These are phyloP conservation scores for Neelides sp. DNA, from an alignment of 1,140 invertebrate species.

Conservation along the genomic window DNA sequence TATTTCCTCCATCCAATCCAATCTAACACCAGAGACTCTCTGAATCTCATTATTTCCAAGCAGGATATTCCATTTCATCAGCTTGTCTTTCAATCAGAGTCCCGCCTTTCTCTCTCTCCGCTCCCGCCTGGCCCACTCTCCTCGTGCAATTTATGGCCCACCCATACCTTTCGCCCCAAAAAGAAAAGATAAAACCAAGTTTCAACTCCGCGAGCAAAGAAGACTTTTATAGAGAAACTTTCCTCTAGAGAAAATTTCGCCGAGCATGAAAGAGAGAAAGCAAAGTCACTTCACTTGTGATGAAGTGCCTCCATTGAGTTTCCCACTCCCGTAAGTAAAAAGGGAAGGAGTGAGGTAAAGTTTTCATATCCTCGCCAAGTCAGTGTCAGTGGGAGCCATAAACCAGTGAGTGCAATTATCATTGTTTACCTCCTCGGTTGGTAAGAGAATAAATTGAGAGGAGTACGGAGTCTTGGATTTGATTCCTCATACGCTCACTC, in stretches of 20 bases:
- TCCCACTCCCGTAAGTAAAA: background rate
- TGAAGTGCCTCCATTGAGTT: slow-evolving; percentile 5
- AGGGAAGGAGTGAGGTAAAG: background rate
- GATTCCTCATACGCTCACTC: background rate
- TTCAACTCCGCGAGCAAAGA: background rate
- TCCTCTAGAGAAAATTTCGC: slow-evolving; percentile 7
- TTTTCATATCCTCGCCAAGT: slow-evolving; percentile 10
- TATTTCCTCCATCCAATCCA: too few species aligned
- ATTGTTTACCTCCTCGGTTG: slow-evolving; percentile 1
- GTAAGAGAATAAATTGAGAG: background rate
- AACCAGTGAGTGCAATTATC: slow-evolving; percentile 8
- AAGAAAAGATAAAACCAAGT: background rate
- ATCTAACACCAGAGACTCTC: too few species aligned
- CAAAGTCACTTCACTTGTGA: slow-evolving; percentile 13
- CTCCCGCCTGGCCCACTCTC: too few species aligned
- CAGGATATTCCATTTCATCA: too few species aligned
- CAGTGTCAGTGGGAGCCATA: background rate
- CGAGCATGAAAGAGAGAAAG: slow-evolving; percentile 13
- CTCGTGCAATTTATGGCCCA: too few species aligned
- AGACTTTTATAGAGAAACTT: background rate
- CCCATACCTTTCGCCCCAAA: too few species aligned
- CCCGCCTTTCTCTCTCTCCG: too few species aligned
- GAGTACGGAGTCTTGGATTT: background rate
- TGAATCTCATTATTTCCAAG: too few species aligned
- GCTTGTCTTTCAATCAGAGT: too few species aligned